These are phyloP conservation scores for Orchestes rusci DNA, from an alignment of 2,888 invertebrate genomes.

Conservation along the genomic window DNA sequence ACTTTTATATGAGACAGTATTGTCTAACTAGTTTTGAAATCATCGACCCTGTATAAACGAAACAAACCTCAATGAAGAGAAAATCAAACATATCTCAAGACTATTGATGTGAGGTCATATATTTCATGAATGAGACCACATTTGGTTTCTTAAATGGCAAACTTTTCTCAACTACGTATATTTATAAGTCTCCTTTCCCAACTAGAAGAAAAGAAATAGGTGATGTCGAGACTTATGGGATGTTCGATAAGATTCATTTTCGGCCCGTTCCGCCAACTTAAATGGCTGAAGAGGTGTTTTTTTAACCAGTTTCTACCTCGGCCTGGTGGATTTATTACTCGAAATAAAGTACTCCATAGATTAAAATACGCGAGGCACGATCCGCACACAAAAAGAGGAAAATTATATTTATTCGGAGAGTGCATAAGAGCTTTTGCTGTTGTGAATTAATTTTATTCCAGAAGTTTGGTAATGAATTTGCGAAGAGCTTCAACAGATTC, in stretches of 20 bases:
- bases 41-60: no score
- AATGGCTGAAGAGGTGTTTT: constrained; percentile 42
- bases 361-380: constrained; percentile 31
- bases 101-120: no score
- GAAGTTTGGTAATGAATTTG: no score
- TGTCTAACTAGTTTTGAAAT: no score
- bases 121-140: no score
- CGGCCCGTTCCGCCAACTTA: constrained; percentile 36
- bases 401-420: constrained; percentile 21
- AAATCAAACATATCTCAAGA: no score
- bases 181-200: constrained; percentile 45
- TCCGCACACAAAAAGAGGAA: constrained; percentile 10
- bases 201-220: constrained; percentile 45
- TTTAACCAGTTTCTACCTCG: constrained; percentile 39
- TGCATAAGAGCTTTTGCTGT: constrained; percentile 16
- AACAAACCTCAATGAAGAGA: no score
- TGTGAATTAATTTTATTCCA: background rate
- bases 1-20: no score
- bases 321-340: constrained; percentile 30
- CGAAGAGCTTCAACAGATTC: no score
- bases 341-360: constrained; percentile 37
- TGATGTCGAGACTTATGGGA: constrained; percentile 49
- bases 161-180: constrained; percentile 45
- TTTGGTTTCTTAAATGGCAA: constrained; percentile 45
- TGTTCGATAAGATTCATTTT: constrained; percentile 49